Evolutionary conservation across 2,888 invertebrate species (phyloP).

Genomic region (Clanis bilineata): DNA sequence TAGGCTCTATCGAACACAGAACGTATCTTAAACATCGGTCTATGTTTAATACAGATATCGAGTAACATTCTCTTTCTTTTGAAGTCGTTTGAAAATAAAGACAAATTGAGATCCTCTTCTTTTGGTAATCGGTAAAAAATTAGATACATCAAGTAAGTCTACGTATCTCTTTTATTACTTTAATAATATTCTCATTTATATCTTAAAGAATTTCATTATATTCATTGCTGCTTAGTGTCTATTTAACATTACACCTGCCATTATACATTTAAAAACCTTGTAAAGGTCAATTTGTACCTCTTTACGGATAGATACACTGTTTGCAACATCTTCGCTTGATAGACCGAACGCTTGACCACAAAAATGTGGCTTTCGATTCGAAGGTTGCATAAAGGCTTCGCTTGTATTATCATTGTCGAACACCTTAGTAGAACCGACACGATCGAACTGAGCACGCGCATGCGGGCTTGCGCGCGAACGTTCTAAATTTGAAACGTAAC

Average conservation of each 20-base stretch:
- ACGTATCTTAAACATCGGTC: too few relatives aligned
- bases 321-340: slow-evolving; percentile 67
- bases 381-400: slow-evolving; percentile 76
- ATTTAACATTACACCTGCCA: neutral
- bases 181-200: too few relatives aligned
- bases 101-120: too few relatives aligned
- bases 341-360: slow-evolving; percentile 67
- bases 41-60: too few relatives aligned
- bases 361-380: slow-evolving; percentile 72
- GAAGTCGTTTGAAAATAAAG: too few relatives aligned
- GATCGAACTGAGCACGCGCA: slow-evolving; percentile 64
- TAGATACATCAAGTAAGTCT: too few relatives aligned
- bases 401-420: slow-evolving; percentile 58
- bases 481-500: slow-evolving; percentile 34
- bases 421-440: slow-evolving; percentile 65
- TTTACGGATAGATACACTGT: slow-evolving; percentile 25
- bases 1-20: too few relatives aligned
- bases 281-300: slow-evolving; percentile 57
- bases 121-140: too few relatives aligned
- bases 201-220: too few relatives aligned
- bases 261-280: slow-evolving; percentile 15
- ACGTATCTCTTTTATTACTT: too few relatives aligned
- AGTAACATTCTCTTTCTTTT: too few relatives aligned
- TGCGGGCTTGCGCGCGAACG: slow-evolving; percentile 40
- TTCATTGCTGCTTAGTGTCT: neutral